phyloP scores from a whole-genome alignment of 2,888 invertebrate species.

The Elysia crispata region DNA sequence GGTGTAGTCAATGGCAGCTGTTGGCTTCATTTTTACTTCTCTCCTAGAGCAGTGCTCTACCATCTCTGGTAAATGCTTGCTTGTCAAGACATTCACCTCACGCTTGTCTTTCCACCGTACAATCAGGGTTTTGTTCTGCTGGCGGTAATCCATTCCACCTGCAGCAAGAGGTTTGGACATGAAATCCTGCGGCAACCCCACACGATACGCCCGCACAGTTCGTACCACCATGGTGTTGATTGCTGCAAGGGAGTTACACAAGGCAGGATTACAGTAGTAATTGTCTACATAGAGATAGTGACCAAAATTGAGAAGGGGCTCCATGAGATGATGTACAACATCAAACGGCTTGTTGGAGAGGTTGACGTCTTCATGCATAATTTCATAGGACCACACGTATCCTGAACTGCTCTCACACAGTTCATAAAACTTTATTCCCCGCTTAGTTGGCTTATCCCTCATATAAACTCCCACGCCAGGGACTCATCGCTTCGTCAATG shows the following conservation, averaged over 20 bases:
- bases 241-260: conserved; percentile 11
- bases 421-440: conserved; percentile 26
- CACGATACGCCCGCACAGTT: conserved; percentile 29
- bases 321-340: conserved; percentile 5
- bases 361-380: background rate
- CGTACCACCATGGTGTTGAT: conserved; percentile 33
- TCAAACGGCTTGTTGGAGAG: conserved; percentile 36
- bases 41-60: conserved; percentile 1
- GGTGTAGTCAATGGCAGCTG: conserved; percentile 25
- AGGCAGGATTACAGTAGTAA: conserved; percentile 41
- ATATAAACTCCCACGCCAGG: conserved; percentile 36
- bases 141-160: no score
- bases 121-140: background rate
- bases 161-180: background rate
- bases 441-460: conserved; percentile 29
- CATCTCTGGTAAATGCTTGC: conserved; percentile 7
- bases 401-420: conserved; percentile 22
- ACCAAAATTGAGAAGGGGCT: conserved; percentile 18
- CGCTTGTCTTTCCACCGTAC: conserved; percentile 44
- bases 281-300: conserved; percentile 43
- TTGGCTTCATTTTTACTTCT: conserved; percentile 29
- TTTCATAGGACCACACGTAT: conserved; percentile 11
- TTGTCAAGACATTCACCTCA: conserved; percentile 31
- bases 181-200: conserved; percentile 38
- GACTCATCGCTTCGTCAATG: conserved; percentile 33